A percentile compares a stretch with the other conserved stretches of the same genome.
Conservation (phyloP, 2,113 vertebrate genomes). For the Ictalurus punctatus region DNA sequence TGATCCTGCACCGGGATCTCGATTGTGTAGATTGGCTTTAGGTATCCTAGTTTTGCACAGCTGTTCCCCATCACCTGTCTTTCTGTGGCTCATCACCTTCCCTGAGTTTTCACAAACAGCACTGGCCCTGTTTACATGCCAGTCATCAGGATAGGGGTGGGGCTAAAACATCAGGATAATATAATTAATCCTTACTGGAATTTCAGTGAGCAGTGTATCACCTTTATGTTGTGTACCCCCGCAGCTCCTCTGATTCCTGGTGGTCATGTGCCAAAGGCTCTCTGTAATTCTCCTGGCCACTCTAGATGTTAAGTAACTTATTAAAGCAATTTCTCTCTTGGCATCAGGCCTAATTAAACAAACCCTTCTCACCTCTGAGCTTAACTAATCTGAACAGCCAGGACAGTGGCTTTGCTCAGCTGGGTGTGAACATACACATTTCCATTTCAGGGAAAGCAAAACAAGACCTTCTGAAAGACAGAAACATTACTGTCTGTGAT, state of each 20-base stretch:
- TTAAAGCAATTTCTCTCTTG: conserved; percentile 50
- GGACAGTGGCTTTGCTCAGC: not conserved
- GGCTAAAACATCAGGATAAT: not conserved
- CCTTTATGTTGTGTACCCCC: not conserved
- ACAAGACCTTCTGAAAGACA: not conserved
- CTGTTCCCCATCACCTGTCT: not conserved
- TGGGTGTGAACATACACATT: not conserved
- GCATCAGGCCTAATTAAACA: conserved; percentile 53
- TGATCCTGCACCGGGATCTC: not conserved
- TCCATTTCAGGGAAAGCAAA: not conserved
- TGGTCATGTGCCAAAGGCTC: conserved; percentile 46
- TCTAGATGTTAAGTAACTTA: conserved; percentile 56
- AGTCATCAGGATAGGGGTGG: not conserved
- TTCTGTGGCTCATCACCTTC: not conserved
- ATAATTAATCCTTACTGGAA: not conserved
- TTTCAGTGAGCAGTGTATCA: not conserved
- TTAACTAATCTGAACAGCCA: not conserved
- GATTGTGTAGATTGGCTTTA: not conserved
- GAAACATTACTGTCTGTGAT: not conserved
- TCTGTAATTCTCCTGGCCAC: conserved; percentile 38
- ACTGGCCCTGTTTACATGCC: not conserved
- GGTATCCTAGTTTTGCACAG: not conserved
- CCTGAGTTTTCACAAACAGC: not conserved
- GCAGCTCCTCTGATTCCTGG: conserved; percentile 29
- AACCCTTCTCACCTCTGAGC: conserved; percentile 38